These are phyloP conservation scores for Yasuhikotakia modesta DNA, from an alignment of 2,797 vertebrate genomes.

Conservation along the genomic window DNA sequence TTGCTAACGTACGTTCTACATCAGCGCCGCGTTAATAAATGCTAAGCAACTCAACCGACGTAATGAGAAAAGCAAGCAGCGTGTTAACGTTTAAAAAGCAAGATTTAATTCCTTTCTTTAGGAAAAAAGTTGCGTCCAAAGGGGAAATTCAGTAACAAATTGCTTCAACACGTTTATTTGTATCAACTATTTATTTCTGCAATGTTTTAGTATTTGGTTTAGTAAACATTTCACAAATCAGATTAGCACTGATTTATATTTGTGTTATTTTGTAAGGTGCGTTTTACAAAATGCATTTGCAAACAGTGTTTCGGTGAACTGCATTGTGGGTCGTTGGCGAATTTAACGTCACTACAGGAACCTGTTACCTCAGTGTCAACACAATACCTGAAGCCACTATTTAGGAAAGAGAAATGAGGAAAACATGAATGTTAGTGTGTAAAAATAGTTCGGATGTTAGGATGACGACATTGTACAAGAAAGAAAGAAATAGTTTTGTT, in stretches of 20 bases:
- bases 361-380: constrained; percentile 13
- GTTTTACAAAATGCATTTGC: not conserved
- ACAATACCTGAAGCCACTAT: not conserved
- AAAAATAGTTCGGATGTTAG: not conserved
- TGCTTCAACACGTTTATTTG: not conserved
- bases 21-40: not conserved
- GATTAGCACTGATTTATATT: not conserved
- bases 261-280: not conserved
- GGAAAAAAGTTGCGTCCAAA: too few species aligned
- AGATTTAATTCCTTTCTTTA: not conserved
- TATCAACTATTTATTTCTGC: not conserved
- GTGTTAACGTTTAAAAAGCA: not conserved
- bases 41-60: not conserved
- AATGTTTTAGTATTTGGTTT: not conserved
- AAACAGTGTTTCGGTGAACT: too few species aligned
- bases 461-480: not conserved
- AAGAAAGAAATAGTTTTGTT: not conserved
- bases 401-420: not conserved
- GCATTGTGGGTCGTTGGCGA: too few species aligned
- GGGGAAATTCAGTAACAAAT: not conserved
- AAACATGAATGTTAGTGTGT: constrained; percentile 9
- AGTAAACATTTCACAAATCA: not conserved
- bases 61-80: not conserved
- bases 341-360: not conserved
- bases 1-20: not conserved